Base-by-base conservation (phyloP, 2,888 invertebrate genomes). In the Tetramorium bicarinatum region DNA sequence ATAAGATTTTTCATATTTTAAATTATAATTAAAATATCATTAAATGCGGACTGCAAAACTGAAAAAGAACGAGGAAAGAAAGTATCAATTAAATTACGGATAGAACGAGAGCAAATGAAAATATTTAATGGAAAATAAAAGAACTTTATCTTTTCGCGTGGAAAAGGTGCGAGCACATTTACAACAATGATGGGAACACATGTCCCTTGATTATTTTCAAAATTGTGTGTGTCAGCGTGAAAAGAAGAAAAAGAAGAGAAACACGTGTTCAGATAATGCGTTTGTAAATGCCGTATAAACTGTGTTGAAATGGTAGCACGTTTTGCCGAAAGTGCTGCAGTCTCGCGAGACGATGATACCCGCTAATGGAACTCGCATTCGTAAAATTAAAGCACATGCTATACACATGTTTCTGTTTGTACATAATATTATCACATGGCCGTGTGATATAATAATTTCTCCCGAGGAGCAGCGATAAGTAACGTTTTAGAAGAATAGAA, bases 351-450 rank as follows among this genome's bases (percentile, higher is more conserved):
- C n/a, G 29, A 56, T 44, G 54, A 76, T 54, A 38, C 6, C 15
- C 13, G 41, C 66, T 77, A 77, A 77, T 77, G 67, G 77, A 44
- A 67, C 56, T 67, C 44, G 15, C 7, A 15, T 25, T 67, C 11
- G 34, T 38, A 54, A 77, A 44, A 77, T 77, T 54, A 61, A 75
- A 72, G 38, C n/a, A 13, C 18, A 18, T 15, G 7, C 18, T 21
- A 34, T n/a, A 61, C 21, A 9, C 44, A 8, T 18, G 38, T 34
- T 21, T 18, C 2, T 13, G 18, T 11, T 11, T 56, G n/a, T 25
- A 59, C 54, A 34, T 11, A 21, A 56, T 7, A 29, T 2, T 41
- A 11, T 1, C 18, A 11, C 18, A 18, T 18, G 47, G 11, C 44
- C 3, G 9, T 59, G 13, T 29, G 38, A 54, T 11, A 25, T 8